These are phyloP conservation scores for Nothobranchius kuhntae DNA, from an alignment of 2,113 vertebrate species.

Conservation along the genomic window DNA sequence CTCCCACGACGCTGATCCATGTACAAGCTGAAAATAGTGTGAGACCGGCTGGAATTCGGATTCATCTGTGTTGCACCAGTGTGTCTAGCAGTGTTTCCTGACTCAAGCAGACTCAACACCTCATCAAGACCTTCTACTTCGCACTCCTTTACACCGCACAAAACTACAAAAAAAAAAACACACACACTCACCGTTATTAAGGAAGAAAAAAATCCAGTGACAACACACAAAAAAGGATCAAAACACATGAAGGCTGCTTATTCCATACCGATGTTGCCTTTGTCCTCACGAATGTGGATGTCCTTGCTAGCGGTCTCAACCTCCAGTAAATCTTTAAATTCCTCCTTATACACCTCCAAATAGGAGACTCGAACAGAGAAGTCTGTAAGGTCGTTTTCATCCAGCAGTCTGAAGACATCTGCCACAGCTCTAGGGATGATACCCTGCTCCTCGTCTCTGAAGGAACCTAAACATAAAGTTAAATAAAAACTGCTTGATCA, in stretches of 20 bases:
- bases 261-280: conserved; percentile 91
- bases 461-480: conserved; percentile 80
- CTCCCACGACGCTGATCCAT: conserved; percentile 91
- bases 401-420: conserved; percentile 93
- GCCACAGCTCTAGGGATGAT: conserved; percentile 94
- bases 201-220: background rate
- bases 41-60: conserved; percentile 91
- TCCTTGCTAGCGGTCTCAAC: conserved; percentile 94
- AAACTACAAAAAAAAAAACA: conserved; percentile 74
- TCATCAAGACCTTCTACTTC: conserved; percentile 96
- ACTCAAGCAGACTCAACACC: conserved; percentile 93
- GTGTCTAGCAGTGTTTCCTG: conserved; percentile 93
- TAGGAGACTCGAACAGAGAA: conserved; percentile 93
- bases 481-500: background rate
- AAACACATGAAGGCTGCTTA: background rate
- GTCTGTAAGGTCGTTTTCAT: conserved; percentile 92
- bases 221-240: background rate
- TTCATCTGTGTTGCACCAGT: conserved; percentile 93
- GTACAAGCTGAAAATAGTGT: conserved; percentile 91
- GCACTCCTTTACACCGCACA: conserved; percentile 92
- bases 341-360: conserved; percentile 97
- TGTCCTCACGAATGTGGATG: conserved; percentile 94
- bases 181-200: background rate
- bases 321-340: conserved; percentile 93
- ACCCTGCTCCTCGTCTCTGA: conserved; percentile 93